These are phyloP conservation scores for Ostrea edulis DNA, from an alignment of 1,140 invertebrate genomes.

Conservation along the genomic window DNA sequence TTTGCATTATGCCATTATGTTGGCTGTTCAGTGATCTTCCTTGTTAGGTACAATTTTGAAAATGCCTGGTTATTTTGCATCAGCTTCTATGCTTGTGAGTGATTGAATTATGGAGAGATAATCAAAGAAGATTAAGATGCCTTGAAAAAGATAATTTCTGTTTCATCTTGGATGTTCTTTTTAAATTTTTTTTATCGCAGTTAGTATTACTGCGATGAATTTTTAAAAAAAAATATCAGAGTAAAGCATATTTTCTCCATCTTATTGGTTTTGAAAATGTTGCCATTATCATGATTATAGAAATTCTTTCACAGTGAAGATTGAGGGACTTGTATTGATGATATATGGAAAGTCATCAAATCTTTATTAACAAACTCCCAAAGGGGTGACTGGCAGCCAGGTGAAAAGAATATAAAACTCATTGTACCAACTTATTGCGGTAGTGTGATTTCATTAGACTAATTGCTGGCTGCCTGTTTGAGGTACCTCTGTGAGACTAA, in stretches of 20 bases:
- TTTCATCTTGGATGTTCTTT: background rate
- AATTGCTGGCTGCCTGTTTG: background rate
- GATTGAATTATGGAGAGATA: background rate
- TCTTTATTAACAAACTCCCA: background rate
- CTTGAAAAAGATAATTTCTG: background rate
- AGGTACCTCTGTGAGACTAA: background rate
- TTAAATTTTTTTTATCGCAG: background rate
- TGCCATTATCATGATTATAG: background rate
- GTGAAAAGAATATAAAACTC: background rate
- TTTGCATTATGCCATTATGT: background rate
- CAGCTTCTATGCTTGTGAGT: background rate
- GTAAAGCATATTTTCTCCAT: background rate
- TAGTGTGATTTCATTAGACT: constrained; percentile 23
- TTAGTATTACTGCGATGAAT: background rate
- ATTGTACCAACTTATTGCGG: background rate
- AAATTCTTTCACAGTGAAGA: background rate
- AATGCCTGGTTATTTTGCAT: background rate
- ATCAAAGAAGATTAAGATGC: background rate
- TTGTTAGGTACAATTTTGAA: background rate
- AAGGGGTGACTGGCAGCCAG: background rate
- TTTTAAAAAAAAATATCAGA: background rate
- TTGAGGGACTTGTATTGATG: background rate
- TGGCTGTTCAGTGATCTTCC: background rate
- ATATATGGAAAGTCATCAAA: constrained; percentile 2
- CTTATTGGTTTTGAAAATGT: background rate